phyloP scores from a whole-genome alignment of 1,140 invertebrate species.

The Patella vulgata region DNA sequence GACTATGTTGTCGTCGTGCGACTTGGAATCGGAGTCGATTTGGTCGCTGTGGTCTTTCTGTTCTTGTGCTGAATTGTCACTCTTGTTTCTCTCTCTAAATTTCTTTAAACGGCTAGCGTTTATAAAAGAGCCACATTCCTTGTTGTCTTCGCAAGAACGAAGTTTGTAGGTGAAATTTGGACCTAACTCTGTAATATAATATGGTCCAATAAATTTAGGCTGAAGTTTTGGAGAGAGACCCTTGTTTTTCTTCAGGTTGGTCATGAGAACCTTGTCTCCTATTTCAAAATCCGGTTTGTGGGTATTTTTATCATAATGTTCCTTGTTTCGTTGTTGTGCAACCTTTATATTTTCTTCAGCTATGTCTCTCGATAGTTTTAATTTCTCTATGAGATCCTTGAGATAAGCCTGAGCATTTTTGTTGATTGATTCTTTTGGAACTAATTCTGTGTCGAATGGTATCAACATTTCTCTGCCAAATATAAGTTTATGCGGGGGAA shows the following conservation, averaged over 20 bases:
- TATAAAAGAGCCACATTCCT: too few relatives aligned
- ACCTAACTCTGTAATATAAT: background rate
- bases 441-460: constrained; percentile 7
- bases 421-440: constrained; percentile 3
- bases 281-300: too few relatives aligned
- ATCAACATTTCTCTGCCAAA: constrained; percentile 11
- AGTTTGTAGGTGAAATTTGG: background rate
- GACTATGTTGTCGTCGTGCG: constrained; percentile 4
- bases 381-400: background rate
- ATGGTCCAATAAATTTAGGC: background rate
- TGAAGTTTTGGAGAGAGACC: background rate
- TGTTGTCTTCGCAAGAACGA: too few relatives aligned
- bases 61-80: constrained; percentile 1
- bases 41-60: constrained; percentile 13
- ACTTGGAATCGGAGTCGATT: constrained; percentile 18
- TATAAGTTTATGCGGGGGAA: too few relatives aligned
- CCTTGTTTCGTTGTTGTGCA: constrained; percentile 4
- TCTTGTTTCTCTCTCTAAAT: constrained; percentile 27
- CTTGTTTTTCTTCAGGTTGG: background rate
- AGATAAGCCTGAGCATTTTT: constrained; percentile 12
- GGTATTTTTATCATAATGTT: too few relatives aligned
- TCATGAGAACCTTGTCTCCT: too few relatives aligned
- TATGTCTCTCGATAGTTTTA: constrained; percentile 12
- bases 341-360: constrained; percentile 7
- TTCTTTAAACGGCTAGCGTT: background rate